A percentile compares a stretch with the other conserved stretches of the same genome.
Conservation (phyloP, 2,797 vertebrate genomes). For the Chloroceryle inda region DNA sequence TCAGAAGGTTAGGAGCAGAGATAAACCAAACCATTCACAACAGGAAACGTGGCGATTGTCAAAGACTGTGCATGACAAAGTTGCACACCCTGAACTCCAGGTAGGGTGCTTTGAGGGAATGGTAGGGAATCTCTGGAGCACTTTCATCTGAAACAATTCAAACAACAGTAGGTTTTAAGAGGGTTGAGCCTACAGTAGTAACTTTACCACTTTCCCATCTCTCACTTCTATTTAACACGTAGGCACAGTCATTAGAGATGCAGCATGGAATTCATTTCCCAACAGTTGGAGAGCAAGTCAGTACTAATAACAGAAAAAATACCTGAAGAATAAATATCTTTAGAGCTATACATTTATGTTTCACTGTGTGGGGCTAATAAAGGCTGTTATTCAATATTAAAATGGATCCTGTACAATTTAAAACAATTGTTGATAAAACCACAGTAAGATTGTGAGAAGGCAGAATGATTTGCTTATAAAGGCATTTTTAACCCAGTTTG, state of each 20-base stretch:
- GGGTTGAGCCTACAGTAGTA: neutral
- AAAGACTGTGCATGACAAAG: neutral
- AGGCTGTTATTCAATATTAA: neutral
- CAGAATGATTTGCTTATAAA: neutral
- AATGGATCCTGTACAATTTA: neutral
- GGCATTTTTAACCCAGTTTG: neutral
- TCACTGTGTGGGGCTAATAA: neutral
- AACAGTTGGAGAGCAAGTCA: neutral
- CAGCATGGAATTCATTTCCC: neutral
- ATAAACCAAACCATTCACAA: neutral
- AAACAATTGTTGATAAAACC: constrained; percentile 16
- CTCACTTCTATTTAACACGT: neutral
- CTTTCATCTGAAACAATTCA: neutral
- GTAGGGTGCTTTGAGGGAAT: fast-evolving
- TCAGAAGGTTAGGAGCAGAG: neutral
- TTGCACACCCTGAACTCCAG: neutral
- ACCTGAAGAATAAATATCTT: neutral
- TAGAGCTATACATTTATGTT: neutral
- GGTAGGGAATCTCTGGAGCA: neutral
- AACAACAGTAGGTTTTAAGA: neutral
- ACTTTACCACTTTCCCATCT: neutral
- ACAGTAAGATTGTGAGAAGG: neutral
- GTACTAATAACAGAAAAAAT: neutral
- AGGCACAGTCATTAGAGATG: neutral
- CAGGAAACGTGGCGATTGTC: neutral